Evolutionary conservation across 2,888 invertebrate genomes (phyloP).

Genomic region (Acanthacorydalis orientalis): DNA sequence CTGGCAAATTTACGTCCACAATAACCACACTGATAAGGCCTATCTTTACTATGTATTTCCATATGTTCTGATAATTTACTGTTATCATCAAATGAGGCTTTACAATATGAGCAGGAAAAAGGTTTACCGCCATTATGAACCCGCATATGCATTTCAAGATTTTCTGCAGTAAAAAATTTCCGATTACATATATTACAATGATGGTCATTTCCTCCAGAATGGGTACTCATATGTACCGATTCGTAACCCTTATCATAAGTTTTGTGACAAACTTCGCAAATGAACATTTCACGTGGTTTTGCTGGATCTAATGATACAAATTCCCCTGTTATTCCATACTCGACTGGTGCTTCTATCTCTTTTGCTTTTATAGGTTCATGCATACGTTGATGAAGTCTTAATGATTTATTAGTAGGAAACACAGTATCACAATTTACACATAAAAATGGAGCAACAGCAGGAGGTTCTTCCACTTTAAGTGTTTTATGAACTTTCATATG

Average conservation of each 20-base stretch:
- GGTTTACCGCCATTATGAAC: conserved; percentile 44
- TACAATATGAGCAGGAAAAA: conserved; percentile 23
- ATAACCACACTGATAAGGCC: conserved; percentile 51
- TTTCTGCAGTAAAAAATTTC: conserved; percentile 45
- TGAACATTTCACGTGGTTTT: conserved; percentile 23
- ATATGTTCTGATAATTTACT: conserved; percentile 21
- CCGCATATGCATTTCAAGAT: conserved; percentile 55
- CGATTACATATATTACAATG: conserved; percentile 55
- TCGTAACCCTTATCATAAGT: conserved; percentile 30
- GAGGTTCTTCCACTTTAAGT: conserved; percentile 7
- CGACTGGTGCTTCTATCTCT: conserved; percentile 31
- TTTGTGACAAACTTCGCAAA: conserved; percentile 36
- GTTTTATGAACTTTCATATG: conserved; percentile 42
- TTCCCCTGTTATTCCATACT: conserved; percentile 19
- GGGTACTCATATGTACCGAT: conserved; percentile 49
- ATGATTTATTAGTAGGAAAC: conserved; percentile 47
- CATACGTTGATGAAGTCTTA: conserved; percentile 55
- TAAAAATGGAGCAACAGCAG: conserved; percentile 23
- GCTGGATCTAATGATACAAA: conserved; percentile 16
- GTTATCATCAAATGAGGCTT: conserved; percentile 21
- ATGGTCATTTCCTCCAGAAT: conserved; percentile 35
- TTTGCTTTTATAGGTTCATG: conserved; percentile 48
- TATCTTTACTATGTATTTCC: conserved; percentile 19
- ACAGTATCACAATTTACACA: conserved; percentile 51
- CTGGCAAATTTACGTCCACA: conserved; percentile 54